phyloP scores from a whole-genome alignment of 2,113 vertebrate species.

The Sus scrofa region T2T-Sscrofa CM000826.6:112606001-112606500 shows the following conservation, averaged over 20 bases:
- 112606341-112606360: background rate
- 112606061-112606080: too few species aligned
- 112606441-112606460: background rate
- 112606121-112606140: background rate
- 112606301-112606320: background rate
- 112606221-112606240: background rate
- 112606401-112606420: background rate
- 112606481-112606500: too few species aligned
- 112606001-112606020: background rate
- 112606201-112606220: background rate
- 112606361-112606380: background rate
- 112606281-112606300: fast-evolving
- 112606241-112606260: background rate
- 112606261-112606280: background rate
- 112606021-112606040: background rate
- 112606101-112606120: background rate
- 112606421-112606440: background rate
- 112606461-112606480: too few species aligned
- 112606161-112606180: background rate
- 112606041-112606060: fast-evolving
- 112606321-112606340: background rate
- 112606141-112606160: background rate
- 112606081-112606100: background rate
- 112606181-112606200: background rate
- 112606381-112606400: background rate